phyloP scores from a whole-genome alignment of 2,888 invertebrate species.

The Caenorhabditis sp. region DNA sequence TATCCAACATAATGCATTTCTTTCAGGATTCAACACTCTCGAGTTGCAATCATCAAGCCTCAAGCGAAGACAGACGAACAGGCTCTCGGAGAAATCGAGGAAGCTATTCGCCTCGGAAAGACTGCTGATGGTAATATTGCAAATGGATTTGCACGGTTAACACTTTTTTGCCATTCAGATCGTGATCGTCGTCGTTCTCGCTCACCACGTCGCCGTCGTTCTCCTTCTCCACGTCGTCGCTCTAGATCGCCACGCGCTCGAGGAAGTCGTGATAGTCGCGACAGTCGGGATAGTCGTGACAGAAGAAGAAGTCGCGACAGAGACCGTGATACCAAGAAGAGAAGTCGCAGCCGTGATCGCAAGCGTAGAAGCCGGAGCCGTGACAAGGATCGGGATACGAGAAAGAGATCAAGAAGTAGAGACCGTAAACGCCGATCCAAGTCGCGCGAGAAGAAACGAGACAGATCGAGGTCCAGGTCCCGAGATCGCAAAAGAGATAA shows the following conservation, averaged over 20 bases:
- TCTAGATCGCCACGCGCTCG: slow-evolving; percentile 43
- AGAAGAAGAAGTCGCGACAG: slow-evolving; percentile 49
- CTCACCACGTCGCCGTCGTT: slow-evolving; percentile 69
- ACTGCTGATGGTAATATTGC: slow-evolving; percentile 32
- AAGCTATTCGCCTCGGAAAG: slow-evolving; percentile 91
- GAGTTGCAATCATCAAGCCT: slow-evolving; percentile 91
- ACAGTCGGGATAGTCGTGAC: slow-evolving; percentile 66
- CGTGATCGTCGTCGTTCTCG: slow-evolving; percentile 62
- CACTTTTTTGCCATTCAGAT: slow-evolving; percentile 9
- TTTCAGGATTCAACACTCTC: slow-evolving; percentile 90
- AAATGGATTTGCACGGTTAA: background rate
- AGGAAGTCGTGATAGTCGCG: slow-evolving; percentile 39
- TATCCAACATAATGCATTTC: slow-evolving; percentile 8
- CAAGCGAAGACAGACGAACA: slow-evolving; percentile 96
- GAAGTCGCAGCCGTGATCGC: slow-evolving; percentile 54
- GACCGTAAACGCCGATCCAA: slow-evolving; percentile 59
- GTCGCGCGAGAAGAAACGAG: slow-evolving; percentile 66
- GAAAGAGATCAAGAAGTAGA: slow-evolving; percentile 56
- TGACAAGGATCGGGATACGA: slow-evolving; percentile 30
- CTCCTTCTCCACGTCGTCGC: slow-evolving; percentile 66
- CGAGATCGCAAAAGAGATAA: slow-evolving; percentile 51
- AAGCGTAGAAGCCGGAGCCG: slow-evolving; percentile 45
- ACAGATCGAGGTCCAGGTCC: slow-evolving; percentile 62
- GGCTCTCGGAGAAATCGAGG: slow-evolving; percentile 95
- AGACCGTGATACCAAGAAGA: slow-evolving; percentile 43